Conservation (phyloP, 2,113 vertebrate species). For the Ariopsis seemanni region DNA sequence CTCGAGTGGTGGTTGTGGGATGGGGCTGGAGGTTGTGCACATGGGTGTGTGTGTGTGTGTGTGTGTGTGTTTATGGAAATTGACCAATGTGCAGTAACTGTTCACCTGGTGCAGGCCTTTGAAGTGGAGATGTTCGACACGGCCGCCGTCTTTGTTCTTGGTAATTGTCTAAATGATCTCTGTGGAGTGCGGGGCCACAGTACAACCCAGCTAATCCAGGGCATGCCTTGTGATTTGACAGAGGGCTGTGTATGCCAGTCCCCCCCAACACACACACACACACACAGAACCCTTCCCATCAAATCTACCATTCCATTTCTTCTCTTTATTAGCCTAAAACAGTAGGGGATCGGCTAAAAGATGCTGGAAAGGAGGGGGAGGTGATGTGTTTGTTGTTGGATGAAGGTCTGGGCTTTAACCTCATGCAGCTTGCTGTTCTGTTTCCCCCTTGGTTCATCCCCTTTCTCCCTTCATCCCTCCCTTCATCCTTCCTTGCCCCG, state of each 20-base stretch:
- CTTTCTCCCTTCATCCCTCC: slow-evolving; percentile 26
- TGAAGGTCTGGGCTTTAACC: slow-evolving; percentile 65
- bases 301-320: slow-evolving; percentile 68
- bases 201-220: slow-evolving; percentile 77
- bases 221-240: slow-evolving; percentile 77
- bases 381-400: slow-evolving; percentile 58
- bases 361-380: slow-evolving; percentile 5
- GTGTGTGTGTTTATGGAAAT: slow-evolving; percentile 77
- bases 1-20: slow-evolving; percentile 48
- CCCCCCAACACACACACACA: slow-evolving; percentile 9
- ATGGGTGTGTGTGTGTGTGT: slow-evolving; percentile 17
- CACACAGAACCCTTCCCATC: background rate
- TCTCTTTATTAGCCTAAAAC: slow-evolving; percentile 70
- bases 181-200: slow-evolving; percentile 68
- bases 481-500: background rate
- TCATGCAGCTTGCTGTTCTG: slow-evolving; percentile 60
- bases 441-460: slow-evolving; percentile 42
- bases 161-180: slow-evolving; percentile 86
- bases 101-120: slow-evolving; percentile 75
- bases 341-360: slow-evolving; percentile 64
- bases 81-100: slow-evolving; percentile 78
- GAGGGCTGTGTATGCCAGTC: slow-evolving; percentile 58
- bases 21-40: slow-evolving; percentile 25
- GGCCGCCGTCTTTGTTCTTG: slow-evolving; percentile 78
- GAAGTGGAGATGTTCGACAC: slow-evolving; percentile 76